Conservation (phyloP, 2,797 vertebrate genomes). For the Clarias pachynema region DNA sequence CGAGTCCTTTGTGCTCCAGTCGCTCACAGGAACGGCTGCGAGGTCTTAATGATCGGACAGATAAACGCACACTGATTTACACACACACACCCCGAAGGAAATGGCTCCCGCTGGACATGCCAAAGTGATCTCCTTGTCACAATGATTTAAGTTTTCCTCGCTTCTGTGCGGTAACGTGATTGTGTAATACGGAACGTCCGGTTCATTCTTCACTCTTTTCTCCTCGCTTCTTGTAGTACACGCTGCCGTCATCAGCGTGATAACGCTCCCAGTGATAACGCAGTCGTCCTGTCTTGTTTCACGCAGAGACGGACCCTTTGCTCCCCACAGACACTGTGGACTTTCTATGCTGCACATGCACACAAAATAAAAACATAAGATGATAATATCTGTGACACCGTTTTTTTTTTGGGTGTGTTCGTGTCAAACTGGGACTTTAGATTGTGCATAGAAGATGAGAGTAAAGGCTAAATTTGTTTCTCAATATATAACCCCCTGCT, state of each 20-base stretch:
- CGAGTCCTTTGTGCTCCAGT: constrained; percentile 62
- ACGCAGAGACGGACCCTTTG: neutral
- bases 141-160: constrained; percentile 26
- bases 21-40: constrained; percentile 42
- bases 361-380: neutral
- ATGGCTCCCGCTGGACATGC: neutral
- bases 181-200: constrained; percentile 19
- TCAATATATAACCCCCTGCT: too few species aligned
- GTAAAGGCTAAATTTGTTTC: too few species aligned
- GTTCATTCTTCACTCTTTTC: neutral
- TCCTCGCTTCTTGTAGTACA: neutral
- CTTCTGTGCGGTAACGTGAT: constrained; percentile 3
- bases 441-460: too few species aligned
- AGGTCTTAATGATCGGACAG: constrained; percentile 16
- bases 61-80: constrained; percentile 35
- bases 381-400: neutral
- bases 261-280: neutral
- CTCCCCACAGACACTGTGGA: neutral
- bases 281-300: constrained; percentile 8
- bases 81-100: neutral
- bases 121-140: neutral
- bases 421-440: too few species aligned
- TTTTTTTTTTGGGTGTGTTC: neutral
- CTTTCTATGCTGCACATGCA: constrained; percentile 10
- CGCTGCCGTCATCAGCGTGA: neutral